phyloP scores from a whole-genome alignment of 2,797 vertebrate genomes.

The Lutra lutra region DNA sequence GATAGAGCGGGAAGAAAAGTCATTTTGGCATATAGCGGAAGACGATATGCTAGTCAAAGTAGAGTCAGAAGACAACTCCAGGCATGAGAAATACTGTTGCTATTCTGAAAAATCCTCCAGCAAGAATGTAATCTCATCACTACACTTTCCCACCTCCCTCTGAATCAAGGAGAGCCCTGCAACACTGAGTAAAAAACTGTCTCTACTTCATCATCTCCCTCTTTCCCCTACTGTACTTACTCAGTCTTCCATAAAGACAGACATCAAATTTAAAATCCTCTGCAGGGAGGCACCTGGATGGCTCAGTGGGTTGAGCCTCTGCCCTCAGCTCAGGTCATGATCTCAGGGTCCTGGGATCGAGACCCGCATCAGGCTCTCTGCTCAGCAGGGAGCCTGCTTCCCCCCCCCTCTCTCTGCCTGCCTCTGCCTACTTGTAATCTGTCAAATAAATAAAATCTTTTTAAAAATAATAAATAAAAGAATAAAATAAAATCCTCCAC shows the following conservation, averaged over 20 bases:
- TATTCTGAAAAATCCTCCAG: neutral
- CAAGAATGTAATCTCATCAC: neutral
- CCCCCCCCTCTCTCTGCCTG: too few relatives aligned
- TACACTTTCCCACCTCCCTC: neutral
- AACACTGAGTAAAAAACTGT: rapidly evolving
- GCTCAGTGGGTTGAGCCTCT: neutral
- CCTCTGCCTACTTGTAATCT: too few relatives aligned
- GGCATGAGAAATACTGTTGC: neutral
- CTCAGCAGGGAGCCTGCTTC: too few relatives aligned
- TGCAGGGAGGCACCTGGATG: neutral
- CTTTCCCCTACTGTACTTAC: neutral
- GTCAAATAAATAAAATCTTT: too few relatives aligned
- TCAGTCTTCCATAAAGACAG: neutral
- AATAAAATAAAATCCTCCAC: neutral
- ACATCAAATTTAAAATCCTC: neutral
- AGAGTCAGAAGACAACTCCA: neutral
- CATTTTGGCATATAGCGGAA: neutral
- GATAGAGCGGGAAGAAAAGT: neutral
- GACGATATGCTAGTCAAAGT: neutral
- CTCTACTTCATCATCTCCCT: neutral
- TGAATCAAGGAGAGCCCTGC: neutral
- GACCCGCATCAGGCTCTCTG: too few relatives aligned
- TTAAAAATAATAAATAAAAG: too few relatives aligned
- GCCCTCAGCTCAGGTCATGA: neutral
- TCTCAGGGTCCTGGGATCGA: neutral